Base-by-base conservation (phyloP, 2,113 vertebrate species). In the Smithornis capensis region DNA sequence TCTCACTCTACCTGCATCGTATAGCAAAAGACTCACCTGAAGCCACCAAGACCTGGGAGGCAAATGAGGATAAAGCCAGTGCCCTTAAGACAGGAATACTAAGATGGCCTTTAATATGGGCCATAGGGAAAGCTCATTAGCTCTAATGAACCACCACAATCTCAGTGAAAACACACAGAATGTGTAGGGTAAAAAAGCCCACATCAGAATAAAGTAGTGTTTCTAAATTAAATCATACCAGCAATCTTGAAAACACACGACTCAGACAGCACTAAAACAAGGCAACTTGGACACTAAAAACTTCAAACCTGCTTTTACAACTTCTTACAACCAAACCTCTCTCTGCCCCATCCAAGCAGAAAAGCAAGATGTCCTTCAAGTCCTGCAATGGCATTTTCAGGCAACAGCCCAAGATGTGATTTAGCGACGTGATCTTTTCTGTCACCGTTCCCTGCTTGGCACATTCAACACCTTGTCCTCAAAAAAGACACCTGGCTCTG, bases 121-220 rank as follows among this genome's bases (percentile, higher is more conserved):
- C 35, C 38, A 33, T n/a, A 50, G 10, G 10, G 75, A 40, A 82
- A 90, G 21, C 3, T 88, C 47, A 47, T 13, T 67, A 42, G 33
- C 18, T 90, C 45, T 22, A 56, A 6, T 2, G 6, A 92, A 28
- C 21, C 25, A 60, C 80, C 5, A 15, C 27, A 81, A 62, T 4
- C 15, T 16, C 35, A 79, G 37, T 14, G 35, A 60, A 21, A n/a
- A 44, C 1, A 3, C 5, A 15, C 23, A 50, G 59, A 10, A 60
- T 50, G 9, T 7, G 1, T 4, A 37, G 17, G 22, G 45, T 9
- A 9, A 1, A 14, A 40, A 37, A 73, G 29, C 1, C 7, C 17
- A 67, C 16, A 69, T 12, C 21, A 35, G 6, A 80, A 84, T 23
- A 59, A 84, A 62, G 22, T 7, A 3, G 1, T 19, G 64, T 31